Conservation (phyloP, 1,140 invertebrate species). For the Ectropis grisescens region DNA sequence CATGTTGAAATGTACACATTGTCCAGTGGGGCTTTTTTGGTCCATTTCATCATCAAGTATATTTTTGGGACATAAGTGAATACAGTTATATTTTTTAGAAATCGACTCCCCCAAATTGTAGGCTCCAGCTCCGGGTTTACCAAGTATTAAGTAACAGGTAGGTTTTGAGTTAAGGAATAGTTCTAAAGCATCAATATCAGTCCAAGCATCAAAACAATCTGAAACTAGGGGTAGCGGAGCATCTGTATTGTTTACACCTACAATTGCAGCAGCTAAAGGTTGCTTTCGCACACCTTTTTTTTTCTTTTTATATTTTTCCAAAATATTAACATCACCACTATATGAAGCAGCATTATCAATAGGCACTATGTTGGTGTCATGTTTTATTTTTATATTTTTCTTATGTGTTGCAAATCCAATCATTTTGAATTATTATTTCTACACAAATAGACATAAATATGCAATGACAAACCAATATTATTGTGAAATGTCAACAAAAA, state of each 20-base stretch:
- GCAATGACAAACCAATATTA: too few species aligned
- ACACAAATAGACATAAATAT: too few species aligned
- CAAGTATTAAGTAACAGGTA: constrained; percentile 70
- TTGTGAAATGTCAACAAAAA: too few species aligned
- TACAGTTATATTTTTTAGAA: constrained; percentile 67
- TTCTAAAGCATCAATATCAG: constrained; percentile 60
- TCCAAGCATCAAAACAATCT: constrained; percentile 31
- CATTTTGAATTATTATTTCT: constrained; percentile 16
- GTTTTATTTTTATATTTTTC: constrained; percentile 28
- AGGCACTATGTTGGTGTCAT: too few species aligned
- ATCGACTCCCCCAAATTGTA: constrained; percentile 65
- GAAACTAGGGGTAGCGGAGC: constrained; percentile 25
- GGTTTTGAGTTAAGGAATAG: constrained; percentile 63
- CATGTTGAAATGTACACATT: constrained; percentile 69
- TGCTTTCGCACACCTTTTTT: too few species aligned
- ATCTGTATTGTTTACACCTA: constrained; percentile 44
- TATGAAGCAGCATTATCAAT: constrained; percentile 23
- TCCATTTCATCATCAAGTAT: constrained; percentile 70
- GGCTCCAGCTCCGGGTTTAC: constrained; percentile 70
- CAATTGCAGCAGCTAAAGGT: constrained; percentile 31
- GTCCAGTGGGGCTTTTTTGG: constrained; percentile 56
- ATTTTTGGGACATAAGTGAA: constrained; percentile 70
- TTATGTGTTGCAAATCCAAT: constrained; percentile 20
- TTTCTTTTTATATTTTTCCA: constrained; percentile 3
- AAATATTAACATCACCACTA: constrained; percentile 21